These are phyloP conservation scores for Prionailurus bengalensis DNA, from an alignment of 2,113 vertebrate species.

Conservation along the genomic window DNA sequence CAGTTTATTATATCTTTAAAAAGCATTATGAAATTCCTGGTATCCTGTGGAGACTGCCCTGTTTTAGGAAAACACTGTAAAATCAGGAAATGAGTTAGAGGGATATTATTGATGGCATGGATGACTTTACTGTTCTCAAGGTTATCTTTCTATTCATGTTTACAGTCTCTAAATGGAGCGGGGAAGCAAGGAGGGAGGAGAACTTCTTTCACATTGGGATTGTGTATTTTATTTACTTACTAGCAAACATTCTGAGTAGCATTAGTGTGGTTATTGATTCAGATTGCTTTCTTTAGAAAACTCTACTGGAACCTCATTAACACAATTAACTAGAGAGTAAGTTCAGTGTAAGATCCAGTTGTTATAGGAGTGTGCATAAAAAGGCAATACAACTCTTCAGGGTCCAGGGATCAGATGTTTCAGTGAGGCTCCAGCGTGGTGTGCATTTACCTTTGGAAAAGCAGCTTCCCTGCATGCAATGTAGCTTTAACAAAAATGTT, in stretches of 20 bases:
- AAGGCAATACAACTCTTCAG: not conserved
- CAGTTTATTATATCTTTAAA: slow-evolving; percentile 55
- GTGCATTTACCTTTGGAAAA: slow-evolving; percentile 5
- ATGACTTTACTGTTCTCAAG: slow-evolving; percentile 45
- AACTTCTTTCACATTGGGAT: not conserved
- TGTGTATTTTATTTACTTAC: slow-evolving; percentile 44
- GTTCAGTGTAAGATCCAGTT: not conserved
- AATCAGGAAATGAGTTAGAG: slow-evolving; percentile 51
- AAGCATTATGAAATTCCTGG: slow-evolving; percentile 48
- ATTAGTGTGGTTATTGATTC: slow-evolving; percentile 61
- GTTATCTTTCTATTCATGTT: slow-evolving; percentile 55
- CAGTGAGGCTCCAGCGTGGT: not conserved
- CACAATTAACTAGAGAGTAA: not conserved
- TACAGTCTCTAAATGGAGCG: slow-evolving; percentile 54
- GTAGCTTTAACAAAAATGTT: not conserved
- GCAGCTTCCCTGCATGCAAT: not conserved
- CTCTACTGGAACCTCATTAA: not conserved
- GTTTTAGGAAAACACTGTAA: not conserved
- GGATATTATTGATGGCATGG: slow-evolving; percentile 13
- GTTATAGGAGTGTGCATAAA: not conserved
- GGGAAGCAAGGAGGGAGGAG: slow-evolving; percentile 28
- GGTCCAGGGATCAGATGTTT: not conserved
- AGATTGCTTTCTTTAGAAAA: slow-evolving; percentile 64
- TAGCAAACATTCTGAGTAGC: slow-evolving; percentile 56
- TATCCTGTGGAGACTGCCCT: slow-evolving; percentile 25